Evolutionary conservation across 2,888 invertebrate genomes (phyloP), one percentile per base, ranked within the genome.

Genomic region (Andrena camellia): DNA sequence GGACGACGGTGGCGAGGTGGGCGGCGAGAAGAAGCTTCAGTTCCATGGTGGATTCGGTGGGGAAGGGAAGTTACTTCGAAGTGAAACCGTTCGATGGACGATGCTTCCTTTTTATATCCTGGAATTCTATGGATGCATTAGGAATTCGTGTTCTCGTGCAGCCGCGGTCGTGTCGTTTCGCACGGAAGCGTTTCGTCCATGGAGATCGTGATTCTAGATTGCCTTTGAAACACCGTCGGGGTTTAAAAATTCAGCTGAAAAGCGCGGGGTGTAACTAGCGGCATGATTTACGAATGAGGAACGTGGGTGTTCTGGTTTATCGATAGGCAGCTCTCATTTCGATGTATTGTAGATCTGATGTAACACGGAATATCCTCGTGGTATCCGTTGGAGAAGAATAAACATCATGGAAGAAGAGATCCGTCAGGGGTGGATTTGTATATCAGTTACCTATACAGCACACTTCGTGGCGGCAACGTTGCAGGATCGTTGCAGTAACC

Each of bases 181-280:
- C 57, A 23, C 10, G 57, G 13, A 57, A 54, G 26, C 26, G 10
- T 10, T 13, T 26, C 10, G 20, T 23, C 10, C 20, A 13, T 26
- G 23, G 57, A 57, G 57, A 57, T 57, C 13, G 57, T 3, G 23
- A 57, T 10, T 20, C 4, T 26, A 63, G 62, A 63, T 35, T 33
- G 10, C n/a, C 10, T 35, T 63, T 23, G 20, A 4, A 63, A 63
- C 62, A 63, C 10, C 4, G n/a, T 4, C 2, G 4, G 20, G 13
- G 35, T 20, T 63, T n/a, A 63, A 63, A 63, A 35, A 63, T 63
- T 63, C 35, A 63, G n/a, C 31, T 7, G 31, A 4, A 62, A 62
- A 17, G 5, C 20, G 33, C 20, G 60, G 60, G 4, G n/a, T 8
- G 23, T 26, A 57, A 23, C 23, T 20, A 33, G 17, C 5, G 17